Conservation (phyloP, 2,888 invertebrate genomes). For the Sclerodermus sp. region DNA sequence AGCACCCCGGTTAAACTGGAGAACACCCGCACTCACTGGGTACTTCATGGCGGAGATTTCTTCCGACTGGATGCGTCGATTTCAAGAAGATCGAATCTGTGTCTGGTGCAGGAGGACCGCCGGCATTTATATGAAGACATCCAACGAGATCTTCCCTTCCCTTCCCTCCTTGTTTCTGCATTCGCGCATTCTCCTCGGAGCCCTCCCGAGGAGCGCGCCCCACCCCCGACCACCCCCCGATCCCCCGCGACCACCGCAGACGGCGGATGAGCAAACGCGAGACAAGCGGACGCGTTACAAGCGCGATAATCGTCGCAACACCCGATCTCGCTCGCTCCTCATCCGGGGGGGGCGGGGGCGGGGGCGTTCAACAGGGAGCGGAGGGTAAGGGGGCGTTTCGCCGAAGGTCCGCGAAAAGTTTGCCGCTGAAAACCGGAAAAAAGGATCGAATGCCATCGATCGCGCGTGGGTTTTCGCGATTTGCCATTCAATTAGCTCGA, state of each 20-base stretch:
- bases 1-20: neutral
- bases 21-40: constrained; percentile 45
- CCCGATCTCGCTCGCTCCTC: neutral
- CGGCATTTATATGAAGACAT: constrained; percentile 53
- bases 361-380: too few species aligned
- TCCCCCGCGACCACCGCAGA: neutral
- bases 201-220: too few species aligned
- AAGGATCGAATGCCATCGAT: too few species aligned
- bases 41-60: constrained; percentile 43
- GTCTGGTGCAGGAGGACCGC: constrained; percentile 33
- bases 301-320: neutral
- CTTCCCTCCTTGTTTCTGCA: constrained; percentile 35
- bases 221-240: neutral
- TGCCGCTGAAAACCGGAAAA: too few species aligned
- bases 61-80: constrained; percentile 32
- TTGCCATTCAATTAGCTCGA: too few species aligned
- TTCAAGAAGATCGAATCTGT: constrained; percentile 50
- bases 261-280: neutral
- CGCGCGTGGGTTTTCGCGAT: too few species aligned
- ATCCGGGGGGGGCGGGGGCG: too few species aligned
- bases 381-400: too few species aligned
- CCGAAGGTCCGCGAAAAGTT: too few species aligned
- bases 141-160: constrained; percentile 47
- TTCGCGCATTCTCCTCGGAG: constrained; percentile 28
- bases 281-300: too few species aligned